Conservation (phyloP, 2,113 vertebrate genomes). For the Lathamus discolor region DNA sequence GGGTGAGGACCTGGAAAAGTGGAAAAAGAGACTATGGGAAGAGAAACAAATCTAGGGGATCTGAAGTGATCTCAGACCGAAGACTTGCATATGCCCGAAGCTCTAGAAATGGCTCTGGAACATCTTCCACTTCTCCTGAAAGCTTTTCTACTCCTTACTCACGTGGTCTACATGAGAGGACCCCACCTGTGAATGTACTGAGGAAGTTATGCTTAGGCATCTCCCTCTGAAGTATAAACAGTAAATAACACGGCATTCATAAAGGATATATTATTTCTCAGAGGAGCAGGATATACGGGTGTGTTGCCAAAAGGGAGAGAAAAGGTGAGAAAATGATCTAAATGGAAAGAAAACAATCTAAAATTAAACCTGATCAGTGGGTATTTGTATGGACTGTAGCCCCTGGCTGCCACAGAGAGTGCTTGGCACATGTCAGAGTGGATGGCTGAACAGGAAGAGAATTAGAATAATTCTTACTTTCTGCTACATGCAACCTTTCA, state of each 20-base stretch:
- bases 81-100: not conserved
- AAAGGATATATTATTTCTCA: not conserved
- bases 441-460: not conserved
- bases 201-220: not conserved
- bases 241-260: not conserved
- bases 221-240: not conserved
- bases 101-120: not conserved
- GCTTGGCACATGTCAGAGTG: accelerated
- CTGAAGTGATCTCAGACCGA: not conserved
- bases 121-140: not conserved
- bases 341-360: not conserved
- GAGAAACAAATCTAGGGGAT: not conserved
- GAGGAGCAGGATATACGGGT: accelerated
- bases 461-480: not conserved
- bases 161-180: not conserved
- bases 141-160: not conserved
- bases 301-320: not conserved
- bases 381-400: not conserved
- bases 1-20: not conserved
- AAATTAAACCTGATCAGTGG: not conserved
- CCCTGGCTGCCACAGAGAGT: not conserved
- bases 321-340: not conserved
- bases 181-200: not conserved
- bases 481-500: not conserved
- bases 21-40: not conserved